Conservation (phyloP, 2,888 invertebrate genomes). For the Dyspetes luteomarginatus region DNA sequence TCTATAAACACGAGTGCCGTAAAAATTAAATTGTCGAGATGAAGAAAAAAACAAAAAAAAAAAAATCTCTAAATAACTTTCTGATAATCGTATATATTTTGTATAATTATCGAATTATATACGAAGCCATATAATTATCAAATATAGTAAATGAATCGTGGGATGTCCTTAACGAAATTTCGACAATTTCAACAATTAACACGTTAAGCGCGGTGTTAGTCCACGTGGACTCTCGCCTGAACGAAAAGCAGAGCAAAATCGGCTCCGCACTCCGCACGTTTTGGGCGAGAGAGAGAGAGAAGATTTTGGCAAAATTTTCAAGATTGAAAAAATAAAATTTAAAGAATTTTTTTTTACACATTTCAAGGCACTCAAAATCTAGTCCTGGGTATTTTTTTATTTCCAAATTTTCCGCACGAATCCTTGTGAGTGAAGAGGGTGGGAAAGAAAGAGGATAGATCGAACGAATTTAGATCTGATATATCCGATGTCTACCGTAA, state of each 20-base stretch:
- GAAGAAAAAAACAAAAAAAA: neutral
- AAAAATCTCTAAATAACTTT: slow-evolving; percentile 14
- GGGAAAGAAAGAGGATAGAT: slow-evolving; percentile 16
- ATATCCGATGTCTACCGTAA: slow-evolving; percentile 1
- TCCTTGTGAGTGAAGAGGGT: neutral
- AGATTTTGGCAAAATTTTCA: no score
- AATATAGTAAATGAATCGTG: neutral
- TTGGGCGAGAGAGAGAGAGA: no score
- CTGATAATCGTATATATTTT: neutral
- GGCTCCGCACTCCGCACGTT: no score
- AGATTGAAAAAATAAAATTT: no score
- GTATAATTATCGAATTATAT: neutral
- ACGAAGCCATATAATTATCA: neutral
- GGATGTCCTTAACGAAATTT: neutral
- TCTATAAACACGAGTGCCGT: slow-evolving; percentile 31
- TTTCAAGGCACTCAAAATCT: slow-evolving; percentile 27
- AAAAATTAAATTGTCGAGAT: slow-evolving; percentile 23
- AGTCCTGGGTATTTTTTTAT: neutral
- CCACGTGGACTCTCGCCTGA: no score
- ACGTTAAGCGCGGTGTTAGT: no score
- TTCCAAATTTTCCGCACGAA: slow-evolving; percentile 2
- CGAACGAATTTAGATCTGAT: slow-evolving; percentile 37
- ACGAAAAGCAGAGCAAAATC: no score
- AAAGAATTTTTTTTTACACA: no score
- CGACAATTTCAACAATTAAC: slow-evolving; percentile 7